A percentile compares a stretch with the other conserved stretches of the same genome.
phyloP scores from a whole-genome alignment of 2,888 invertebrate genomes.

The Trypoxylon attenuatum region DNA sequence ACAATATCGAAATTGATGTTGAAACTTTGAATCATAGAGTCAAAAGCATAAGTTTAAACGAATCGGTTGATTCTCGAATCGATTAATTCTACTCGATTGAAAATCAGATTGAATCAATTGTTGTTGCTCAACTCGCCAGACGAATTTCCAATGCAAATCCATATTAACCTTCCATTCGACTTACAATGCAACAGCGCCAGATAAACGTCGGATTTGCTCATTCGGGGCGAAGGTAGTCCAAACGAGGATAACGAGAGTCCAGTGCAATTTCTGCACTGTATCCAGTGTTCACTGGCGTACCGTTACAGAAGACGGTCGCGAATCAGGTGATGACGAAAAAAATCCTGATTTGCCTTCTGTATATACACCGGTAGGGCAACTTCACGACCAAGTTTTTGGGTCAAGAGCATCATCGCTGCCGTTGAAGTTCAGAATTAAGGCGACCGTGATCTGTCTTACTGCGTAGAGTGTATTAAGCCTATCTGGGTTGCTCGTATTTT shows the following conservation, averaged over 20 bases:
- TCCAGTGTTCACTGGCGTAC: slow-evolving; percentile 27
- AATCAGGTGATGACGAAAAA: background rate
- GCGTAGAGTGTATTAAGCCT: too few species aligned
- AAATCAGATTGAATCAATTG: too few species aligned
- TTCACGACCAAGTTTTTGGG: background rate
- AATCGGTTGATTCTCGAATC: too few species aligned
- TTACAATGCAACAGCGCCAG: slow-evolving; percentile 48
- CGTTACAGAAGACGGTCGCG: slow-evolving; percentile 35
- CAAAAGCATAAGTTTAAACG: too few species aligned
- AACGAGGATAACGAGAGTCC: slow-evolving; percentile 13
- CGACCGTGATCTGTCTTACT: too few species aligned
- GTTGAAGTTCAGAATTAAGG: too few species aligned
- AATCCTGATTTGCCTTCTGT: background rate
- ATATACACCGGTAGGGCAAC: background rate
- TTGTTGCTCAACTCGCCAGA: too few species aligned
- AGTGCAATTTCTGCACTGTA: slow-evolving; percentile 38
- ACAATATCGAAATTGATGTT: too few species aligned
- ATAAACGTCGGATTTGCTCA: slow-evolving; percentile 48
- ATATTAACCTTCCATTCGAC: slow-evolving; percentile 42
- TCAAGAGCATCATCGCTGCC: background rate
- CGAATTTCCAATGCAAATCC: too few species aligned
- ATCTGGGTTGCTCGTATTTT: too few species aligned
- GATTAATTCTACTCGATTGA: too few species aligned
- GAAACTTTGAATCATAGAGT: too few species aligned
- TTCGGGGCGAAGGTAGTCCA: slow-evolving; percentile 26